Conservation (phyloP, 2,888 invertebrate genomes). For the Ametastegia equiseti region DNA sequence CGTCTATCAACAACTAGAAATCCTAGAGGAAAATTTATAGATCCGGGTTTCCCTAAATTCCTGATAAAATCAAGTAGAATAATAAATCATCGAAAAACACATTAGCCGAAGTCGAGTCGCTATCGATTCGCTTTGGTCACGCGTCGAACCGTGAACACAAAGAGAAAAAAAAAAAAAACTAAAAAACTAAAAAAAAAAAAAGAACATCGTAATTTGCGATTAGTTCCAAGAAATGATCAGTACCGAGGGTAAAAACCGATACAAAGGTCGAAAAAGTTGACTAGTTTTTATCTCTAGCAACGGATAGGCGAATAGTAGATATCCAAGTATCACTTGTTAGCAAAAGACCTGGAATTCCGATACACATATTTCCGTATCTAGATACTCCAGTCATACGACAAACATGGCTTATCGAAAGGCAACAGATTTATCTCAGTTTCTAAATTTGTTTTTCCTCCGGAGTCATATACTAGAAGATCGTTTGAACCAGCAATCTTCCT, state of each 20-base stretch:
- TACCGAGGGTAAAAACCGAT: neutral
- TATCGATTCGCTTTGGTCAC: neutral
- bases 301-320: neutral
- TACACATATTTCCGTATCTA: neutral
- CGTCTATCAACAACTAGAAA: neutral
- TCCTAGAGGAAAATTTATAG: neutral
- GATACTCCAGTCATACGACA: too few relatives aligned
- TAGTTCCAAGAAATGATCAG: slow-evolving; percentile 9
- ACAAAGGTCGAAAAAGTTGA: neutral
- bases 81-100: neutral
- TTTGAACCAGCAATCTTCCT: neutral
- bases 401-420: neutral
- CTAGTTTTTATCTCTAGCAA: neutral
- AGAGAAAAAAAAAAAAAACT: neutral
- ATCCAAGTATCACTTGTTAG: neutral
- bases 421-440: neutral
- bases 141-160: neutral
- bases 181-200: too few relatives aligned
- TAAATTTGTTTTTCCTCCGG: neutral
- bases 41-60: neutral
- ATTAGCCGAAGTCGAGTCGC: neutral
- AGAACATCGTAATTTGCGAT: slow-evolving; percentile 16
- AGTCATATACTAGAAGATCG: neutral
- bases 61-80: neutral
- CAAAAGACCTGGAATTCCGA: neutral